phyloP scores from a whole-genome alignment of 2,888 invertebrate genomes.

The Teinopalpus imperialis region DNA sequence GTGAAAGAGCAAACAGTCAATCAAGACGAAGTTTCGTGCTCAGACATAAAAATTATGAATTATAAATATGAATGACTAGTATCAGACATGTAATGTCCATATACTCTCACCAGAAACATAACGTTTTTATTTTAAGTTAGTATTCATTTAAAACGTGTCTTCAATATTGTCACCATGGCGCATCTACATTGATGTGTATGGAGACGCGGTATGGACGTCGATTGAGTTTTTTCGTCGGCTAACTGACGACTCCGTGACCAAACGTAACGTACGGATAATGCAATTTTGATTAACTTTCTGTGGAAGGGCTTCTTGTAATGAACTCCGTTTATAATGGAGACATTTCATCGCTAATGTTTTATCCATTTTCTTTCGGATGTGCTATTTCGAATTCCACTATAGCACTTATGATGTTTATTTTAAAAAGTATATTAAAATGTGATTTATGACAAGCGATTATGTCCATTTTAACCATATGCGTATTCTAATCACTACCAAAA shows the following conservation, averaged over 20 bases:
- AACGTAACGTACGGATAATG: conserved; percentile 61
- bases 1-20: no score
- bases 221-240: conserved; percentile 42
- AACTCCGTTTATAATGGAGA: conserved; percentile 55
- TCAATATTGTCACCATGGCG: conserved; percentile 51
- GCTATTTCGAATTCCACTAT: not conserved
- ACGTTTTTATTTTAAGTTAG: no score
- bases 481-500: no score
- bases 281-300: conserved; percentile 73
- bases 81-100: no score
- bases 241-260: conserved; percentile 57
- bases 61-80: no score
- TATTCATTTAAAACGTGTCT: conserved; percentile 39
- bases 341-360: conserved; percentile 45
- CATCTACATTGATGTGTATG: no score
- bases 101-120: no score
- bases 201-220: conserved; percentile 32
- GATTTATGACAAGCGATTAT: no score
- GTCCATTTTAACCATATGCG: no score
- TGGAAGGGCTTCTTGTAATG: conserved; percentile 48
- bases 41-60: no score
- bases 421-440: no score
- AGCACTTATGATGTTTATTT: conserved; percentile 6
- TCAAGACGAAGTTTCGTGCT: no score
- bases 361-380: conserved; percentile 1